Percentiles rank a stretch among this genome's conserved stretches.
Evolutionary conservation across 2,797 vertebrate genomes (phyloP).

Genomic region (Sylvia borin): DNA sequence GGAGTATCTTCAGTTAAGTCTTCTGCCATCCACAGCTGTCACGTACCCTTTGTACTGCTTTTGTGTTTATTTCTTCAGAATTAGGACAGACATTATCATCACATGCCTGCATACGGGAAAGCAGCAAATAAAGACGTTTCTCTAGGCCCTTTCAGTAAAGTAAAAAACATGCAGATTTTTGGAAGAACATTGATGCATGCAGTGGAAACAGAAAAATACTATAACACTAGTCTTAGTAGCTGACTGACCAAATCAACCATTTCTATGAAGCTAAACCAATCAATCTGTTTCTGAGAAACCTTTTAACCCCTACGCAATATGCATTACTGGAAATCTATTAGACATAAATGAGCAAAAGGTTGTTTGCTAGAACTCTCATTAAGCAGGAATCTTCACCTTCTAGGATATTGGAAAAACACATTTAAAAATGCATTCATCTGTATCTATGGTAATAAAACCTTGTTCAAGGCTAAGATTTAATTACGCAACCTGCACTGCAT

Average conservation of each 20-base stretch:
- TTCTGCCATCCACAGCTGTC: neutral
- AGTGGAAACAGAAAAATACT: neutral
- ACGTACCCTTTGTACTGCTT: neutral
- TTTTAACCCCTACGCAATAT: neutral
- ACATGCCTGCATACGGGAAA: neutral
- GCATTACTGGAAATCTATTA: neutral
- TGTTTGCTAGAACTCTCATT: neutral
- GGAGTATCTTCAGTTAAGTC: neutral
- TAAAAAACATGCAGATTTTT: neutral
- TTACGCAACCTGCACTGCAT: neutral
- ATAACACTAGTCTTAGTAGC: neutral
- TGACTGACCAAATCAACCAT: neutral
- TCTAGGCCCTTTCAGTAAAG: neutral
- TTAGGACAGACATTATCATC: neutral
- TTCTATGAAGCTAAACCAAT: neutral
- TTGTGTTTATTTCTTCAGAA: neutral
- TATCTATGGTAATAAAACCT: neutral
- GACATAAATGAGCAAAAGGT: neutral
- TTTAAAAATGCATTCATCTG: neutral
- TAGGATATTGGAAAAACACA: neutral
- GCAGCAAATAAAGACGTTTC: neutral
- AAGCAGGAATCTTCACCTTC: neutral
- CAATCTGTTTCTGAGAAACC: conserved; percentile 7
- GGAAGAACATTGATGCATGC: neutral
- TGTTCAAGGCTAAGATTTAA: neutral